Evolutionary conservation across 2,888 invertebrate genomes (phyloP).

Genomic region (Drosophila antonietae): DNA sequence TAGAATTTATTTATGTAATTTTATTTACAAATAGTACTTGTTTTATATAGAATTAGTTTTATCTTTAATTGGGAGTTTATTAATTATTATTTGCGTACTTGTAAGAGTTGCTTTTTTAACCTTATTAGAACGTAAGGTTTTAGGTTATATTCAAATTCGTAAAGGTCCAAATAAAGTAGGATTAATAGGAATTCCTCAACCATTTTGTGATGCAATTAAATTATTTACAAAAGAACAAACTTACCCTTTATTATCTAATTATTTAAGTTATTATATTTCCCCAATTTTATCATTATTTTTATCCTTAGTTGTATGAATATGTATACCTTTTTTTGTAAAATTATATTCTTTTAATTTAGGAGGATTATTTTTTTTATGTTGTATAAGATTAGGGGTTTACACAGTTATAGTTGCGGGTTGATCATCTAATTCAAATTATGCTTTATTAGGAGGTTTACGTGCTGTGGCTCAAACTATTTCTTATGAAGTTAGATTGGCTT

Average conservation of each 20-base stretch:
- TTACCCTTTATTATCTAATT: slow-evolving; percentile 87
- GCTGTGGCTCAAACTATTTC: slow-evolving; percentile 91
- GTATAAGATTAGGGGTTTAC: slow-evolving; percentile 88
- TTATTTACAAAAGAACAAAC: slow-evolving; percentile 89
- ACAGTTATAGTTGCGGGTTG: slow-evolving; percentile 88
- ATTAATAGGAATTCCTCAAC: slow-evolving; percentile 86
- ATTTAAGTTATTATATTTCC: slow-evolving; percentile 87
- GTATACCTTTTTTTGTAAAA: slow-evolving; percentile 87
- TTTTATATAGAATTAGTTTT: no score
- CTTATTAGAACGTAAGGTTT: slow-evolving; percentile 89
- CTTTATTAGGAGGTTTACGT: slow-evolving; percentile 87
- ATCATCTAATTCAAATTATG: slow-evolving; percentile 90
- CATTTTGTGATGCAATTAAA: slow-evolving; percentile 90
- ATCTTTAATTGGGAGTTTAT: no score
- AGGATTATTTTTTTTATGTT: slow-evolving; percentile 88
- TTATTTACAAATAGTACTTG: no score
- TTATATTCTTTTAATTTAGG: slow-evolving; percentile 86
- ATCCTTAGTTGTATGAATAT: slow-evolving; percentile 86
- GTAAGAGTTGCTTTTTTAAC: slow-evolving; percentile 90
- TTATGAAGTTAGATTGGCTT: slow-evolving; percentile 90
- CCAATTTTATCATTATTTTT: slow-evolving; percentile 84
- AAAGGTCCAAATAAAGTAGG: slow-evolving; percentile 88
- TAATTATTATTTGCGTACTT: slow-evolving; percentile 86
- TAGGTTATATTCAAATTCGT: slow-evolving; percentile 88
- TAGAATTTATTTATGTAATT: no score